These are phyloP conservation scores for Coreoperca whiteheadi DNA, from an alignment of 2,113 vertebrate genomes.

Conservation along the genomic window DNA sequence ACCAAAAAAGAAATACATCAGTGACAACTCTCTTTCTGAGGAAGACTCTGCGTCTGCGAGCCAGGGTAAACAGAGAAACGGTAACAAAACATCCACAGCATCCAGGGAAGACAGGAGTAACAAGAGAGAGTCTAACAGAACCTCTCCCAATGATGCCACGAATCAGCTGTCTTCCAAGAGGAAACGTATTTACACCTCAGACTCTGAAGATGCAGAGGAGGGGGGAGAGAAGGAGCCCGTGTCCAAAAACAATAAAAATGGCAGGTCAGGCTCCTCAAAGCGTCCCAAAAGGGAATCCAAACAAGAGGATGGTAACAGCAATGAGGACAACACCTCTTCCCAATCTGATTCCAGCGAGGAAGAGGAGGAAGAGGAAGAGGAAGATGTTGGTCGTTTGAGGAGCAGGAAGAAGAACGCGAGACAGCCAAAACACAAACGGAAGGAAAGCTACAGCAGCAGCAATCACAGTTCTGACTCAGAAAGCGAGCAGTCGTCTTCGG, in stretches of 20 bases:
- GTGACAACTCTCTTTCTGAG: constrained; percentile 80
- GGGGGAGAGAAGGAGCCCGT: constrained; percentile 18
- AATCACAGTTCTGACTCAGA: constrained; percentile 69
- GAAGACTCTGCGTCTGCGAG: constrained; percentile 70
- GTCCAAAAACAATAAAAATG: constrained; percentile 57
- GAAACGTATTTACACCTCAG: constrained; percentile 80
- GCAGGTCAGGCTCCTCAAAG: constrained; percentile 48
- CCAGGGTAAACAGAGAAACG: constrained; percentile 47
- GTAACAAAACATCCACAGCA: constrained; percentile 42
- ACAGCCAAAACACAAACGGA: constrained; percentile 62
- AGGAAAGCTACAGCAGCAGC: constrained; percentile 75
- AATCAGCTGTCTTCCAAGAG: constrained; percentile 72
- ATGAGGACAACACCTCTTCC: constrained; percentile 43
- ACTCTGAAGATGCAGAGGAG: constrained; percentile 76
- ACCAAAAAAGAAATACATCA: constrained; percentile 82
- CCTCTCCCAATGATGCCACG: constrained; percentile 40
- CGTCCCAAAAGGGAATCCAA: constrained; percentile 59
- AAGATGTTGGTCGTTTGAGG: constrained; percentile 14
- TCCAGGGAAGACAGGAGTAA: constrained; percentile 25
- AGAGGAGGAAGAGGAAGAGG: constrained; percentile 31
- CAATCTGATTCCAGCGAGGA: constrained; percentile 57
- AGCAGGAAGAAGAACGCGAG: constrained; percentile 26
- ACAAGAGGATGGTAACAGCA: constrained; percentile 12
- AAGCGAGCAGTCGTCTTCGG: constrained; percentile 68
- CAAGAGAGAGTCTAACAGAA: constrained; percentile 37